Evolutionary conservation across 2,888 invertebrate species (phyloP), one percentile per base, ranked within the genome.

Genomic region (Aporophyla nigra): DNA sequence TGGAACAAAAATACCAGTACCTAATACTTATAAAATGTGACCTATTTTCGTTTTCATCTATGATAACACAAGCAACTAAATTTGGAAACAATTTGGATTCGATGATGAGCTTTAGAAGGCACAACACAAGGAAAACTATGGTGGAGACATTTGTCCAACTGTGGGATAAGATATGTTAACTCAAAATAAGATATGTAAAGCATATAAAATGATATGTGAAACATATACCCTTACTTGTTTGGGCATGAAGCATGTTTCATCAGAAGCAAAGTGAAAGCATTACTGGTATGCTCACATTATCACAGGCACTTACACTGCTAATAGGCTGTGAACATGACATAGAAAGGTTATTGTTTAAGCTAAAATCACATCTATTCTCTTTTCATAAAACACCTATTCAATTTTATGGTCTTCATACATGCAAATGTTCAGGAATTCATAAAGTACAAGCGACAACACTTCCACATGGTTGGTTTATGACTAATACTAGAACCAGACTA

Each of bases 251-350:
- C 87, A 90, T 88, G 89, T 89, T 91, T 90, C 89, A 90, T 88
- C 83, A 88, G 84, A 84, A 85, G 72, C 87, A 84, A 93, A 94
- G 95, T 95, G 95, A 95, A 95, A 95, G 95, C 92, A 92, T 83
- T 88, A 89, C 87, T 90, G 90, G 91, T 92, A 93, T 93, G 92
- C 88, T 91, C 89, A 91, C 91, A 91, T 92, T 93, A 92, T 91
- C 87, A 90, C 89, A 89, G 87, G 83, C 91, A 92, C 90, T 92
- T 88, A 88, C 88, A 91, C 90, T 91, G 84, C 87, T 92, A 88
- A 91, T 90, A 89, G 82, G 87, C 89, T 90, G 88, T 90, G 88
- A 91, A 91, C 87, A 89, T 89, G 90, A 88, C 80, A 90, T 90
- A 81, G 86, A 85, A 89, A 86, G 69, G 79, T 87, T 83, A 85